A percentile compares a stretch with the other conserved stretches of the same genome.
Conservation (phyloP, 2,113 vertebrate genomes). For the Colossoma macropomum region DNA sequence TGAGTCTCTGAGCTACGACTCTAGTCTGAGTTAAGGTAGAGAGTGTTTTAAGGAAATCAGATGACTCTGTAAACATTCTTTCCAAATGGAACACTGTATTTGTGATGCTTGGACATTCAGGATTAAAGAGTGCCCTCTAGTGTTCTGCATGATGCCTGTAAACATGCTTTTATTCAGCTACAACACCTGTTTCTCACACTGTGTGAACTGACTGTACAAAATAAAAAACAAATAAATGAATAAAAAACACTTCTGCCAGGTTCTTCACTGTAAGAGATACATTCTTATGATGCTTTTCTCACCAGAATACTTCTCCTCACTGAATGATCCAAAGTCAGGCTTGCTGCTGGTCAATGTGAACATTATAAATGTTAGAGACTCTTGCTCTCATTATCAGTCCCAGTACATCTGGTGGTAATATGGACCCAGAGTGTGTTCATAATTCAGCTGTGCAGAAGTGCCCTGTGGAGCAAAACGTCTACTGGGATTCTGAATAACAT, state of each 20-base stretch:
- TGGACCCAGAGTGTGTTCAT: slow-evolving; percentile 36
- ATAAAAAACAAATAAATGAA: too few relatives aligned
- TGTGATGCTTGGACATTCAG: not conserved
- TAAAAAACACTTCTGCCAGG: slow-evolving; percentile 43
- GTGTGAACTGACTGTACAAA: slow-evolving; percentile 54
- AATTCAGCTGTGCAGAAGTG: slow-evolving; percentile 29
- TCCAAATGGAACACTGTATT: not conserved
- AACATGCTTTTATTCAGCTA: slow-evolving; percentile 47
- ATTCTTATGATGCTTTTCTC: not conserved
- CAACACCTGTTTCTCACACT: slow-evolving; percentile 41
- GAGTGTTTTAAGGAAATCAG: too few relatives aligned
- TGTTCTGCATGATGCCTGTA: not conserved
- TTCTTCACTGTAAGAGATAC: slow-evolving; percentile 55
- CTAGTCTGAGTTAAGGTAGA: not conserved
- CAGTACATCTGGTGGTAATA: slow-evolving; percentile 61
- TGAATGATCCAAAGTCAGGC: slow-evolving; percentile 40
- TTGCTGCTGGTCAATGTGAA: not conserved
- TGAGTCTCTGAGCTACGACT: not conserved
- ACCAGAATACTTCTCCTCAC: slow-evolving; percentile 32
- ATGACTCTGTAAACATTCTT: too few relatives aligned
- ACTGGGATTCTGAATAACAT: slow-evolving; percentile 48
- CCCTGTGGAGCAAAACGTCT: not conserved
- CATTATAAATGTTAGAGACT: slow-evolving; percentile 59
- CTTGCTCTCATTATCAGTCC: slow-evolving; percentile 60
- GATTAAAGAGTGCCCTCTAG: not conserved